Evolutionary conservation across 2,113 vertebrate species (phyloP).

Genomic region (Fukomys damarensis): DNA sequence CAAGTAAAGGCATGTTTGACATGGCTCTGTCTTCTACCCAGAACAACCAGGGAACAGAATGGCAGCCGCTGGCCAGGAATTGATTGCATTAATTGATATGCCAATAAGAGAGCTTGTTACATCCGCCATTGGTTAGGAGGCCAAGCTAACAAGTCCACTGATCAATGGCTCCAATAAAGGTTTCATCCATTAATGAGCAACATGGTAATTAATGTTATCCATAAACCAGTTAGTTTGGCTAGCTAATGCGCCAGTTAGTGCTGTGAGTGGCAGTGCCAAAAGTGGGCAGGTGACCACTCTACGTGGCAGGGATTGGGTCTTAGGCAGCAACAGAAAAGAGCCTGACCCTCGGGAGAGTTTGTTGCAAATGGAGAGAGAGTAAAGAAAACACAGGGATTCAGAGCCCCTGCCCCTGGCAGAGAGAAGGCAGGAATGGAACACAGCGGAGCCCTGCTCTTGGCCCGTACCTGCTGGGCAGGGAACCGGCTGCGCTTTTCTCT

Average conservation of each 20-base stretch:
- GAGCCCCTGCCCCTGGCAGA: not conserved
- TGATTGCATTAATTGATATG: conserved; percentile 99
- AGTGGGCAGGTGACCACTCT: not conserved
- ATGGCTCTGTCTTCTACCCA: conserved; percentile 85
- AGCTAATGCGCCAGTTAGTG: conserved; percentile 87
- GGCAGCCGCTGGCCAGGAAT: conserved; percentile 98
- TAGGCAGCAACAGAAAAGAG: fast-evolving
- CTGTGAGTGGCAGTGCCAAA: conserved; percentile 82
- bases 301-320: not conserved
- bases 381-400: not conserved
- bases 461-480: not conserved
- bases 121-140: conserved; percentile 99
- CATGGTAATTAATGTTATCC: conserved; percentile 99
- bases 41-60: conserved; percentile 86
- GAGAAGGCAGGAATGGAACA: not conserved
- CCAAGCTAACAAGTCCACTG: conserved; percentile 97
- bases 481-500: not conserved
- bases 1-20: conserved; percentile 87
- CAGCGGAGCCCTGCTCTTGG: not conserved
- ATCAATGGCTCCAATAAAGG: conserved; percentile 99
- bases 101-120: conserved; percentile 99
- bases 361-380: fast-evolving
- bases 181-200: conserved; percentile 99
- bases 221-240: conserved; percentile 96
- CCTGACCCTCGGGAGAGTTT: not conserved